phyloP scores from a whole-genome alignment of 2,797 vertebrate species.

The Aldrovandia affinis region DNA sequence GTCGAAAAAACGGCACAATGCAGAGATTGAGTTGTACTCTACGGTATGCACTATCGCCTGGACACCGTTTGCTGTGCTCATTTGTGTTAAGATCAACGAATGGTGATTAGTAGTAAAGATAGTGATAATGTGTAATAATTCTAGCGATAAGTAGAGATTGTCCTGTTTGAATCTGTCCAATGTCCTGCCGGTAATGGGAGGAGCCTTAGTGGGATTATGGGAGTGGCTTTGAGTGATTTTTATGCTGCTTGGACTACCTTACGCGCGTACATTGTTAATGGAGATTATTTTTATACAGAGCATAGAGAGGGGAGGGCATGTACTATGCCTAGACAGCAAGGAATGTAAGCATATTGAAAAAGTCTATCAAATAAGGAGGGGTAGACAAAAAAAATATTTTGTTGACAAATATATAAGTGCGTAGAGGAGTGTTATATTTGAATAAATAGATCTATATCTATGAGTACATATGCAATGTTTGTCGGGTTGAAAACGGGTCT shows the following conservation, averaged over 20 bases:
- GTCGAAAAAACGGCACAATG: slow-evolving; percentile 20
- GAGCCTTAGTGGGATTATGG: background rate
- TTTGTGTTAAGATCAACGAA: slow-evolving; percentile 19
- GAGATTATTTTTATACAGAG: slow-evolving; percentile 62
- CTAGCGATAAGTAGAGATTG: background rate
- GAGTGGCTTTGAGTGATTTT: slow-evolving; percentile 14
- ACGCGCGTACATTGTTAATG: slow-evolving; percentile 24
- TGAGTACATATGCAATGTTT: slow-evolving; percentile 68
- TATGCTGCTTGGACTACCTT: slow-evolving; percentile 48
- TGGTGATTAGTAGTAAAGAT: slow-evolving; percentile 32
- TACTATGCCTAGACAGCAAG: slow-evolving; percentile 24
- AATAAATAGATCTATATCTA: slow-evolving; percentile 42
- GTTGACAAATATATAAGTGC: slow-evolving; percentile 35
- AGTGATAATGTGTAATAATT: slow-evolving; percentile 1
- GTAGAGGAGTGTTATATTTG: slow-evolving; percentile 40
- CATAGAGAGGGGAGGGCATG: slow-evolving; percentile 33
- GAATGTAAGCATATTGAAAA: slow-evolving; percentile 22
- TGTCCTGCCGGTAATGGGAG: slow-evolving; percentile 22
- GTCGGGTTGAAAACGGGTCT: slow-evolving; percentile 57
- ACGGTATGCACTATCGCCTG: slow-evolving; percentile 21
- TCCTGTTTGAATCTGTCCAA: slow-evolving; percentile 38
- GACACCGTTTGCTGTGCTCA: slow-evolving; percentile 17
- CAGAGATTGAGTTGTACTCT: slow-evolving; percentile 1
- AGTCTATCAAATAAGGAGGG: slow-evolving; percentile 16
- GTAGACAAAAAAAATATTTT: slow-evolving; percentile 5